Conservation (phyloP, 2,888 invertebrate genomes). For the Leptopilina myrica region DNA sequence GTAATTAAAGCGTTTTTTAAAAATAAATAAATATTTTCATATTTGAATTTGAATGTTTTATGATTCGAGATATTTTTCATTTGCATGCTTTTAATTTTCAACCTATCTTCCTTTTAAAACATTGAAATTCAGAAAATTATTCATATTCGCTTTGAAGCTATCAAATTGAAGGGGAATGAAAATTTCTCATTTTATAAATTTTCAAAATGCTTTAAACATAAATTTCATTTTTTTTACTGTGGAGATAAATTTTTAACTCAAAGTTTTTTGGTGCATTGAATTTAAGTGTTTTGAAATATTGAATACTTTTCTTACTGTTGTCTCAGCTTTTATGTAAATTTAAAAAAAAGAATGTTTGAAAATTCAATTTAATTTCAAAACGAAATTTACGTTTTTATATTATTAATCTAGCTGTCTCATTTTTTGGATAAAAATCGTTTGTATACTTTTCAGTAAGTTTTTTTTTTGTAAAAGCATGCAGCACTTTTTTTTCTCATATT, state of each 20-base stretch:
- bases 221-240: too few relatives aligned
- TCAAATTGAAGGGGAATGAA: too few relatives aligned
- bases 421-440: slow-evolving; percentile 35
- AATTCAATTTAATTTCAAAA: not conserved
- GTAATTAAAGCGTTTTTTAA: not conserved
- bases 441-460: slow-evolving; percentile 37
- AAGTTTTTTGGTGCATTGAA: too few relatives aligned
- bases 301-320: not conserved
- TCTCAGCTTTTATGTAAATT: not conserved
- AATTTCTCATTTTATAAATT: too few relatives aligned
- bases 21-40: not conserved
- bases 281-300: too few relatives aligned
- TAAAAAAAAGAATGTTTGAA: not conserved
- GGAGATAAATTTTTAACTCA: too few relatives aligned
- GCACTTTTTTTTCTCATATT: slow-evolving; percentile 33
- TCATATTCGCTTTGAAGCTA: too few relatives aligned
- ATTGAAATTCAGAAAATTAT: too few relatives aligned
- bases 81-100: slow-evolving; percentile 12
- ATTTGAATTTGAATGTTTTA: slow-evolving; percentile 2
- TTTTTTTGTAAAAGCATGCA: slow-evolving; percentile 36
- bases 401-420: slow-evolving; percentile 24
- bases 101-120: not conserved
- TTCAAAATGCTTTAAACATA: too few relatives aligned
- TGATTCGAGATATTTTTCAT: not conserved
- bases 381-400: not conserved